Evolutionary conservation across 2,888 invertebrate genomes (phyloP).

Genomic region (Leucoma salicis): DNA sequence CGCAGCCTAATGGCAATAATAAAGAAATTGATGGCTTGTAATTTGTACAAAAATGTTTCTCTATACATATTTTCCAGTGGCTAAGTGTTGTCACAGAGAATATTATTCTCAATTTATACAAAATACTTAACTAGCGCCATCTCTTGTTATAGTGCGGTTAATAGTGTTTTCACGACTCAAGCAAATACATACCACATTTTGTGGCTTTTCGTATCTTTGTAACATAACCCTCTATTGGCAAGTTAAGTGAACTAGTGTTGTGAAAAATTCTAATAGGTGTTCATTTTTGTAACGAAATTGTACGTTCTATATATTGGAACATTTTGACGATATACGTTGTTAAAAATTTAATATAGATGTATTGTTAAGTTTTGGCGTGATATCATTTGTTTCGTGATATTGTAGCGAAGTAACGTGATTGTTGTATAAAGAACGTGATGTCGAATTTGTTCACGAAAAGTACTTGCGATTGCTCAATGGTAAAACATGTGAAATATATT

Average conservation of each 20-base stretch:
- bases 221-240: slow-evolving; percentile 28
- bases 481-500: too few relatives aligned
- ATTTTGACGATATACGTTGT: slow-evolving; percentile 30
- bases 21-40: too few relatives aligned
- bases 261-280: slow-evolving; percentile 42
- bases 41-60: too few relatives aligned
- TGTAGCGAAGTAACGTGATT: slow-evolving; percentile 5
- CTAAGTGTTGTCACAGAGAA: too few relatives aligned
- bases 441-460: too few relatives aligned
- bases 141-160: slow-evolving; percentile 8
- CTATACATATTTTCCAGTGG: too few relatives aligned
- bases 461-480: too few relatives aligned
- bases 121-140: slow-evolving; percentile 23
- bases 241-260: slow-evolving; percentile 25
- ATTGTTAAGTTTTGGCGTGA: slow-evolving; percentile 38
- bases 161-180: too few relatives aligned
- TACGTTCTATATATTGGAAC: slow-evolving; percentile 34
- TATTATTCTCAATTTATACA: too few relatives aligned
- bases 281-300: slow-evolving; percentile 42
- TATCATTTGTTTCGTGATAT: slow-evolving; percentile 14
- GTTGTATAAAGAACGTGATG: too few relatives aligned
- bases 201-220: background rate
- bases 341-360: slow-evolving; percentile 25
- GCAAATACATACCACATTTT: background rate
- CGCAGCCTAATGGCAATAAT: too few relatives aligned